Evolutionary conservation across 1,140 invertebrate species (phyloP), one percentile per base, ranked within the genome.

Genomic region (Microplitis demolitor): DNA sequence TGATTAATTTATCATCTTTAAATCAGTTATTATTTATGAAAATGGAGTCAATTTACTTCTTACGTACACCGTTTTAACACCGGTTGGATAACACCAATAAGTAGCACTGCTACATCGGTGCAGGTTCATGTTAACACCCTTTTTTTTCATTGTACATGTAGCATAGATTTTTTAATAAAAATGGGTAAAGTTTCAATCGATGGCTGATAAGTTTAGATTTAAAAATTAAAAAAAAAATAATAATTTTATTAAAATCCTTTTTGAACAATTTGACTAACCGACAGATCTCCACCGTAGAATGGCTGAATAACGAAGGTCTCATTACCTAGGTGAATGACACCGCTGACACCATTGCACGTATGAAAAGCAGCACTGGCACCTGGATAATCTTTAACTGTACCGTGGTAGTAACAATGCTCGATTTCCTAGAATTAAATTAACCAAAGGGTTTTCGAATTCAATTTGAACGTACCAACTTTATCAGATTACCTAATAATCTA

Each of bases 271-370:
- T 76, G 75, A 95, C 95, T 94, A 91, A 98, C 96, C 91, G 96
- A 97, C 78, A 97, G 89, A 90, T 98, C 96, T 58, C 96, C 96
- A 72, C 96, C 96, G 85, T 96, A 96, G 87, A 98, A 97, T 39
- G 97, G 96, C 88, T 98, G 96, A 79, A 98, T 97, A 78, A 98
- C 94, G 87, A 98, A 98, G 13, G 97, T 98, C 87, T 98, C 96
- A 89, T 98, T 98, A 80, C 95, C 95, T 78, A 98, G 92, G 88
- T 98, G 96, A 79, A 98, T 98, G 78, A 98, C 94, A 14, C 97
- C 97, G 78, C 95, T 97, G 71, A 99, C 94, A 56, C 97, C 97
- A 86, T 97, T 97, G 88, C 97, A 99, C 11, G 97, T 99, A 85
- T 97, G 95, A 87, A 98, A 97, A 75, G 97, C 97, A 50, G 96